phyloP scores from a whole-genome alignment of 2,888 invertebrate species.

The Lordiphosa fenestrarum region DNA sequence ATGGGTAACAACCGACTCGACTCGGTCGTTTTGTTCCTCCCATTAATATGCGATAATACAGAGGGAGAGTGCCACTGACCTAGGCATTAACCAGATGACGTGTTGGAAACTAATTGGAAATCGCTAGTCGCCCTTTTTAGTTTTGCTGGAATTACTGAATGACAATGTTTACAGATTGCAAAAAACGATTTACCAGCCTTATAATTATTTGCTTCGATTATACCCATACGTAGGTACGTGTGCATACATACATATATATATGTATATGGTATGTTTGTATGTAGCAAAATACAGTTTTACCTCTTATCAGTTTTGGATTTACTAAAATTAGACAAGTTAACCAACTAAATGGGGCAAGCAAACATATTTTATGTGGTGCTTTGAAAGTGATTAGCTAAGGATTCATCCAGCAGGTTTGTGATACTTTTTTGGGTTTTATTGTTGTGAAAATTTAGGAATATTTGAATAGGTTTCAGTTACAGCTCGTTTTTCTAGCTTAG shows the following conservation, averaged over 20 bases:
- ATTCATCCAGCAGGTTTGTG: not conserved
- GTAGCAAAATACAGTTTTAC: not conserved
- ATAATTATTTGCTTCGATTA: not conserved
- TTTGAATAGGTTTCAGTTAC: too few relatives aligned
- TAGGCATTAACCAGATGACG: slow-evolving; percentile 35
- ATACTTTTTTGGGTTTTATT: too few relatives aligned
- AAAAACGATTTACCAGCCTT: too few relatives aligned
- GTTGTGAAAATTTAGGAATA: too few relatives aligned
- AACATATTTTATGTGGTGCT: too few relatives aligned
- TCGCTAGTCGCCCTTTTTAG: slow-evolving; percentile 5
- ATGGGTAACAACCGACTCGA: slow-evolving; percentile 4
- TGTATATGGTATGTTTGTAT: not conserved
- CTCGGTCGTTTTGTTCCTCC: not conserved
- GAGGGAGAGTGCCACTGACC: slow-evolving; percentile 37
- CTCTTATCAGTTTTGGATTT: too few relatives aligned
- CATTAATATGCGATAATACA: not conserved
- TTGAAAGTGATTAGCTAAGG: too few relatives aligned
- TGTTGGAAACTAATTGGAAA: slow-evolving; percentile 36
- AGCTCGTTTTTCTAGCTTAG: too few relatives aligned
- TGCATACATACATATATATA: too few relatives aligned
- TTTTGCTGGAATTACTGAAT: slow-evolving; percentile 30
- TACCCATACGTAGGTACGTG: not conserved
- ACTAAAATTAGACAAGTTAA: too few relatives aligned
- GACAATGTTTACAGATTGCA: slow-evolving; percentile 19
- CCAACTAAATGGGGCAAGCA: not conserved